Evolutionary conservation across 2,797 vertebrate genomes (phyloP).

Genomic region (Myotis myotis): DNA sequence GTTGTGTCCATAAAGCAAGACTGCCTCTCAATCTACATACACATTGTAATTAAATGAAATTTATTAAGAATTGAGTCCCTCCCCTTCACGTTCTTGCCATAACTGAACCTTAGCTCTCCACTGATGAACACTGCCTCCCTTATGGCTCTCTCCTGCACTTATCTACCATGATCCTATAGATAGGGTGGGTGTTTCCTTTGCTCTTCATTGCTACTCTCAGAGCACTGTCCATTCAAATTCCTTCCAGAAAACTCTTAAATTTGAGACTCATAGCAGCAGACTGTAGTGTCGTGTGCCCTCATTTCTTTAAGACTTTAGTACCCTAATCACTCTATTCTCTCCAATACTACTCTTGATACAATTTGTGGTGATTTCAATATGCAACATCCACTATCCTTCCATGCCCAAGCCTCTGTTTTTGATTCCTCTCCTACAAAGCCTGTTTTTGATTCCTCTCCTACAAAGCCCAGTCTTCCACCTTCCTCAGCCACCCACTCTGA

Average conservation of each 20-base stretch:
- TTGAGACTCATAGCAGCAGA: neutral
- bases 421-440: neutral
- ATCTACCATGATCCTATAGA: neutral
- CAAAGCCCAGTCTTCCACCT: neutral
- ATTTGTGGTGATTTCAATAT: neutral
- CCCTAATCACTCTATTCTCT: neutral
- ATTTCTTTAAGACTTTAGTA: neutral
- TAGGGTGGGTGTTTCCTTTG: neutral
- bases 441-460: neutral
- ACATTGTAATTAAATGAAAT: slow-evolving; percentile 3
- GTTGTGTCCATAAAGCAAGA: neutral
- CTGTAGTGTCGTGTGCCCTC: neutral
- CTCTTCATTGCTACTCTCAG: neutral
- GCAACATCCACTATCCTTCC: neutral
- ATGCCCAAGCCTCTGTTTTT: neutral
- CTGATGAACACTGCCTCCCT: neutral
- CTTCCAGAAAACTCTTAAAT: neutral
- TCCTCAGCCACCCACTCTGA: neutral
- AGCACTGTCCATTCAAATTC: neutral
- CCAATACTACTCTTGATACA: neutral
- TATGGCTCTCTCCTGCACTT: neutral
- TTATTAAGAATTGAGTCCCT: neutral
- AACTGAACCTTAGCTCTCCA: neutral
- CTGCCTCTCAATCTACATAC: neutral
- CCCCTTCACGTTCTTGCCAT: neutral